Percentiles rank a stretch among this genome's conserved stretches.
phyloP scores from a whole-genome alignment of 2,113 vertebrate genomes.

The Vulpes vulpes region DNA sequence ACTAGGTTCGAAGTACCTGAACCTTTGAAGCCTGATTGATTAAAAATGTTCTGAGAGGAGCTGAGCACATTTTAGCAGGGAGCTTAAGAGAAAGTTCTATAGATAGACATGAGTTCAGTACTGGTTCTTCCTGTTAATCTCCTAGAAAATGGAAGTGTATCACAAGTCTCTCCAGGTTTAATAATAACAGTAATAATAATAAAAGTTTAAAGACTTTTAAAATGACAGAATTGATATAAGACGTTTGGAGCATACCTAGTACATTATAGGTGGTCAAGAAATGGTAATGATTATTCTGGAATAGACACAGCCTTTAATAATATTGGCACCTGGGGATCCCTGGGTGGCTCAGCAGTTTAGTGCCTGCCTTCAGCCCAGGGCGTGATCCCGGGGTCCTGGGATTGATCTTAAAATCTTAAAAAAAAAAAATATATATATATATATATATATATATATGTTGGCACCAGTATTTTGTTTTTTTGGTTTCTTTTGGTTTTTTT shows the following conservation, averaged over 20 bases:
- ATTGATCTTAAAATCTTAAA: no score
- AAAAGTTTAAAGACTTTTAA: not conserved
- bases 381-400: no score
- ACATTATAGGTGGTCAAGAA: not conserved
- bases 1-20: not conserved
- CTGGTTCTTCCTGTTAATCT: not conserved
- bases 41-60: not conserved
- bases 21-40: not conserved
- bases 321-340: not conserved
- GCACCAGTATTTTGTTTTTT: no score
- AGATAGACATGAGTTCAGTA: not conserved
- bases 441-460: no score
- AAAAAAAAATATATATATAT: no score
- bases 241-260: not conserved
- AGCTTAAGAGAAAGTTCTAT: conserved; percentile 14
- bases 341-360: no score
- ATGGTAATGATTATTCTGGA: not conserved
- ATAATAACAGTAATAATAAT: not conserved
- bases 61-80: not conserved
- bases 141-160: not conserved
- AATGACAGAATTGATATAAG: conserved; percentile 7
- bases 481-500: no score
- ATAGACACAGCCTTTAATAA: not conserved
- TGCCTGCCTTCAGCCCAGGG: no score
- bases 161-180: not conserved